These are phyloP conservation scores for Bungarus multicinctus DNA, from an alignment of 2,113 vertebrate genomes.

Conservation along the genomic window DNA sequence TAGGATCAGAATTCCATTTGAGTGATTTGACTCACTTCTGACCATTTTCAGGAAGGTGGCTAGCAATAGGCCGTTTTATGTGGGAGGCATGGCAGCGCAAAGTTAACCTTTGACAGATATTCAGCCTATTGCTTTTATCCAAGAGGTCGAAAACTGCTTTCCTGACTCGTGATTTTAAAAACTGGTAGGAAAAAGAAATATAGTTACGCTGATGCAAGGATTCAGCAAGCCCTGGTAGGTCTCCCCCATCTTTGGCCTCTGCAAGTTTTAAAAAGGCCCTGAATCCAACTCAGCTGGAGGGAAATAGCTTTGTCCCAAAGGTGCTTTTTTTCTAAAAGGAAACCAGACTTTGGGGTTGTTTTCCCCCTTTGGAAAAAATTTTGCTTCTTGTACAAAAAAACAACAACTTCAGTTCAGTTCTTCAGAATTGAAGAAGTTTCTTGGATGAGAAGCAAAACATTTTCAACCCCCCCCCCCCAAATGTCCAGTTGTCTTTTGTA, in stretches of 20 bases:
- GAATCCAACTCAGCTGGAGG: background rate
- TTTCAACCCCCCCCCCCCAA: too few relatives aligned
- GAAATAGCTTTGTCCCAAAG: background rate
- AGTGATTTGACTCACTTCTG: too few relatives aligned
- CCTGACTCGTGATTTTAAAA: background rate
- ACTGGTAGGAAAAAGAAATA: background rate
- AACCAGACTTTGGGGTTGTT: too few relatives aligned
- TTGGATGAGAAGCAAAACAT: too few relatives aligned
- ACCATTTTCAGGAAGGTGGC: background rate
- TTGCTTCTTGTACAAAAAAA: too few relatives aligned
- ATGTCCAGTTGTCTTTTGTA: background rate
- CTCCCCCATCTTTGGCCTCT: background rate
- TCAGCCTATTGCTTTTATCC: background rate
- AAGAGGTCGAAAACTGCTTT: background rate
- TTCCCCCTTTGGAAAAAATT: too few relatives aligned
- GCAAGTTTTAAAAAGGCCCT: background rate
- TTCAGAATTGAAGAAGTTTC: too few relatives aligned
- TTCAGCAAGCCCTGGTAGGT: background rate
- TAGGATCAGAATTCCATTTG: background rate
- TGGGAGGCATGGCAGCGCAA: background rate
- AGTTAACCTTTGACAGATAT: background rate
- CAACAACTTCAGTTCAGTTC: too few relatives aligned
- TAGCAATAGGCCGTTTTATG: background rate
- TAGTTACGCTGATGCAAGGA: background rate
- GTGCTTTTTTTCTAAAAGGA: too few relatives aligned